Base-by-base conservation (phyloP, 1,140 invertebrate genomes). In the Pseudachorutes palmiensis region DNA sequence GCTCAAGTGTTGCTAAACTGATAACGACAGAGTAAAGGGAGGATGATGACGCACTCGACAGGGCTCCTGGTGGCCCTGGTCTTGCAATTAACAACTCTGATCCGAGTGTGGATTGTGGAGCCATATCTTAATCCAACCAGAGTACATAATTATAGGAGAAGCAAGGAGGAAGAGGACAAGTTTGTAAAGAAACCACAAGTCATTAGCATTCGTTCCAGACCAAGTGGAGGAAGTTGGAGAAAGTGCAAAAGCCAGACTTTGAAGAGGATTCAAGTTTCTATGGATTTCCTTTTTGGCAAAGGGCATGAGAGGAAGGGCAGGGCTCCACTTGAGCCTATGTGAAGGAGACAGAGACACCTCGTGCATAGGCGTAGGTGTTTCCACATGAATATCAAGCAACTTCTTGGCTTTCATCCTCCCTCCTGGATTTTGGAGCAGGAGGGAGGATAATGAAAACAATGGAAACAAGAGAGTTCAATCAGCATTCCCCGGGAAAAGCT, bases 171-270 rank as follows among this genome's bases (percentile, higher is more conserved):
- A 32, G 65, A 66, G 31, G 57, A 66, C 51, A 55, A 55, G 9
- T 55, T 55, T 19, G 9, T 45, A 45, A 66, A 66, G 59, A 33
- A 59, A 58, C 65, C 65, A 61, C 36, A 61, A 57, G 32, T 66
- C 65, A 66, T 66, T 66, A 66, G 65, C 58, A 66, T 66, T 66
- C 65, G 45, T 9, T 45, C 9, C 36, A 45, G 51, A 26, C 51
- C 3, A 26, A 55, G 12, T 24, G 5, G 24, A 24, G 51, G 24
- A 55, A 55, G 51, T 16, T 24, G 12, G 12, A 55, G 51, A 55
- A 55, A 55, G 51, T 55, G 51, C 51, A 55, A 55, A 55, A 55
- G 51, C 51, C 51, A 24, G 51, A 26, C 3, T 9, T 55, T 55
- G 51, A 55, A 55, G 51, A 55, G 51, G 51, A 24, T 24, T 55